Evolutionary conservation across 2,888 invertebrate species (phyloP), one percentile per base, ranked within the genome.

Genomic region (Idaea aversata): DNA sequence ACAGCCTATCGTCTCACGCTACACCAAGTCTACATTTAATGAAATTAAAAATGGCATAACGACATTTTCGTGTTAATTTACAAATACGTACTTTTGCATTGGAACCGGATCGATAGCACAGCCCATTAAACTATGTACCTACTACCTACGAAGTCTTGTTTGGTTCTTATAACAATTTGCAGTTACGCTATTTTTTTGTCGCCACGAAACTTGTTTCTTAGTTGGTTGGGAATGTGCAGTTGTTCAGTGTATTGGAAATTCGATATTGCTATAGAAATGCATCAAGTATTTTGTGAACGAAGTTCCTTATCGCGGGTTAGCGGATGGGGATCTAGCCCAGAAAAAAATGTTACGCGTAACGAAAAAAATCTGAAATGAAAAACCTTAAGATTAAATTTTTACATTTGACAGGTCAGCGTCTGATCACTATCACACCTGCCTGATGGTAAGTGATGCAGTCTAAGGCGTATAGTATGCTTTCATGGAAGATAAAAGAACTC

Each of bases 1-100:
- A 3, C 47, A 25, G n/a, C 35, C 34, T 34, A 47, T 34, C 67
- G 65, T 67, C 65, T 63, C 67, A 69, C 70, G 72, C 68, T 61
- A 69, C 65, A 57, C 62, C 63, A 59, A 64, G 61, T 65, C 57
- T 67, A 67, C 69, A 64, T 70, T 67, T 67, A 67, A 67, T 66
- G 61, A 69, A 69, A 72, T 70, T 67, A 72, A 67, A 70, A 72
- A 66, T 67, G 66, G 68, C 70, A 70, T 70, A 66, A 66, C 65
- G 63, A 35, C 62, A 66, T 63, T 68, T 7, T 70, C 66, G 59
- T 66, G 66, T 64, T 67, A 63, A 65, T 68, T 67, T 68, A 68
- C 63, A 68, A 70, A 68, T 71, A 67, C 57, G 10, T 62, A 63
- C 61, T 65, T 67, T 65, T 62, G 47, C 62, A 62, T 65, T 62